These are phyloP conservation scores for Mareca strepera DNA, from an alignment of 2,797 vertebrate species.

Conservation along the genomic window DNA sequence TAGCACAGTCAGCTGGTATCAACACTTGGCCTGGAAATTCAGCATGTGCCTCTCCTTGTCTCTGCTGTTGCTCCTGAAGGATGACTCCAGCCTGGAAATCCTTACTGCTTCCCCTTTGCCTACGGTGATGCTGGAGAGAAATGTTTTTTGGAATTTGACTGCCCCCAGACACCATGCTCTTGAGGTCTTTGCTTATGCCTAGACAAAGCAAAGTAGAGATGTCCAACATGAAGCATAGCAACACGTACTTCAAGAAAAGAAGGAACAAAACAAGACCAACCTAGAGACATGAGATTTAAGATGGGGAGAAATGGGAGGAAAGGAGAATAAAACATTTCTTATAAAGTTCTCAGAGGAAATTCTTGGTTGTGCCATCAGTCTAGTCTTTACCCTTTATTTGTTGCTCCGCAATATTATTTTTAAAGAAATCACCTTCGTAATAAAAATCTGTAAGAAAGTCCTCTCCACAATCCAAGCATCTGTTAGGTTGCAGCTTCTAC, in stretches of 20 bases:
- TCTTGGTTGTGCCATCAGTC: neutral
- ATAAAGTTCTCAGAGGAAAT: neutral
- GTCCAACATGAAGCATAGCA: neutral
- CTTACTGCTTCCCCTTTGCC: neutral
- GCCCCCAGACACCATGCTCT: neutral
- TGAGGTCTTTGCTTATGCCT: neutral
- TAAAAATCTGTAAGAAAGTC: neutral
- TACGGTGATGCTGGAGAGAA: neutral
- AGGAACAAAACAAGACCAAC: neutral
- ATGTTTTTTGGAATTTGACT: neutral
- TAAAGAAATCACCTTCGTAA: neutral
- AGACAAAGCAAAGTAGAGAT: neutral
- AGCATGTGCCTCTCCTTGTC: neutral
- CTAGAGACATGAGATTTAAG: neutral
- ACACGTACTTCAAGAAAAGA: neutral
- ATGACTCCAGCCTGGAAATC: neutral
- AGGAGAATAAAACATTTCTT: neutral
- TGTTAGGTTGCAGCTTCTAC: neutral
- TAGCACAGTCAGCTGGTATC: neutral
- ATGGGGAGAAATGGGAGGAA: neutral
- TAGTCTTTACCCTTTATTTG: neutral
- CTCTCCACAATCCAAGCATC: neutral
- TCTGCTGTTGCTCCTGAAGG: neutral
- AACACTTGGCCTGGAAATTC: neutral
- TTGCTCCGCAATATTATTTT: neutral